phyloP scores from a whole-genome alignment of 2,888 invertebrate species.

The Ormyrus nitidulus region DNA sequence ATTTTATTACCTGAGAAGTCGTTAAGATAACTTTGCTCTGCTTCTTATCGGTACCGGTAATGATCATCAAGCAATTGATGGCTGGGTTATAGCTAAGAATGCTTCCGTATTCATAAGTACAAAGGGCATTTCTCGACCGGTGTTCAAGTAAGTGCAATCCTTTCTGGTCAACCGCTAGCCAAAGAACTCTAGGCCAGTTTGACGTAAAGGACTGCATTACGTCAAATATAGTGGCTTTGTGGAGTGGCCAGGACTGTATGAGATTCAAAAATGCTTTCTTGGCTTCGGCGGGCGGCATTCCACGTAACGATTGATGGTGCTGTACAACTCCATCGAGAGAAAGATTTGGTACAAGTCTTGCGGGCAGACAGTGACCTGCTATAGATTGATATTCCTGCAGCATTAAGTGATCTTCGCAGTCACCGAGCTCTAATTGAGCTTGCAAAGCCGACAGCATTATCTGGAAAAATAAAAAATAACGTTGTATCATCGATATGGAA shows the following conservation, averaged over 20 bases:
- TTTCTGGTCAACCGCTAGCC: constrained; percentile 94
- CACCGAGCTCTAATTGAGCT: constrained; percentile 93
- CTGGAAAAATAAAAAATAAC: constrained; percentile 73
- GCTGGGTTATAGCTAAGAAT: constrained; percentile 95
- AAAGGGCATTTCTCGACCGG: constrained; percentile 90
- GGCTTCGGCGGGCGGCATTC: constrained; percentile 90
- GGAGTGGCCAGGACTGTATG: constrained; percentile 95
- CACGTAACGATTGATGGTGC: constrained; percentile 93
- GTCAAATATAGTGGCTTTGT: constrained; percentile 94
- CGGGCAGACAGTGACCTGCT: constrained; percentile 89
- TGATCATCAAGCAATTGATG: constrained; percentile 93
- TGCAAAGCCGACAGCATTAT: constrained; percentile 96
- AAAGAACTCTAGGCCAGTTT: constrained; percentile 94
- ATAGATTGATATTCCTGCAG: constrained; percentile 80
- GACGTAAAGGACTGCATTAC: constrained; percentile 98
- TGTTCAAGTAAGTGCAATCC: constrained; percentile 94
- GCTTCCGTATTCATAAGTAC: constrained; percentile 93
- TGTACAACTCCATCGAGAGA: constrained; percentile 91
- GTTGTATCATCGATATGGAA: too few relatives aligned
- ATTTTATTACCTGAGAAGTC: constrained; percentile 85
- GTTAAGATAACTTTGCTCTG: constrained; percentile 96
- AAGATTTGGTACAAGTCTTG: constrained; percentile 86
- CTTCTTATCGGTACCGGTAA: constrained; percentile 92
- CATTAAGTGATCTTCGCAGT: constrained; percentile 83
- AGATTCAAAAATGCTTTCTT: constrained; percentile 95